phyloP scores from a whole-genome alignment of 2,113 vertebrate genomes.

The Gambusia affinis region DNA sequence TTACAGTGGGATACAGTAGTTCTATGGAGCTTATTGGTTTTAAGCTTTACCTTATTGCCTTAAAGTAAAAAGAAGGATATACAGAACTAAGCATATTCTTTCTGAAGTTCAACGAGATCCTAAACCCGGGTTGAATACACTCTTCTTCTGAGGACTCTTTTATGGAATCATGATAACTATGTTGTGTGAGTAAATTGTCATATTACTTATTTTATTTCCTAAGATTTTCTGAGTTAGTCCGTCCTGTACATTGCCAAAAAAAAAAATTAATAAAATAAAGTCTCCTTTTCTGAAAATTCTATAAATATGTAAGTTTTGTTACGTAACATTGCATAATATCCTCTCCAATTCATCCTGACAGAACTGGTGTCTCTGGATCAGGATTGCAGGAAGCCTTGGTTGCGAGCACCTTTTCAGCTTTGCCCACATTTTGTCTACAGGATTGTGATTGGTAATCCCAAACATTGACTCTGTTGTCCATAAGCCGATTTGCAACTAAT shows the following conservation, averaged over 20 bases:
- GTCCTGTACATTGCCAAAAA: too few species aligned
- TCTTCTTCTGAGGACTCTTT: not conserved
- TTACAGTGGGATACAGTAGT: slow-evolving; percentile 27
- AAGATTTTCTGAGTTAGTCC: too few species aligned
- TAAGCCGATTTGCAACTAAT: too few species aligned
- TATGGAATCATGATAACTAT: not conserved
- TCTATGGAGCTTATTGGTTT: slow-evolving; percentile 27
- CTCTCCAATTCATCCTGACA: too few species aligned
- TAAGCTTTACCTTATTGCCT: slow-evolving; percentile 37
- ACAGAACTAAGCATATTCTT: not conserved
- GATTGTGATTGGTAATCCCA: not conserved
- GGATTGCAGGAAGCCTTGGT: too few species aligned
- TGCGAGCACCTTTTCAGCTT: not conserved
- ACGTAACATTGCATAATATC: too few species aligned
- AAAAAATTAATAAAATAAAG: too few species aligned
- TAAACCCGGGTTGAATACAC: not conserved
- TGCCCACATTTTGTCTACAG: not conserved
- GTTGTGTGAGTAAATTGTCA: not conserved
- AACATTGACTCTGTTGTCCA: not conserved
- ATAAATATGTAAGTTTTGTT: too few species aligned
- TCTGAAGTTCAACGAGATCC: not conserved
- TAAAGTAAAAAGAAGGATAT: slow-evolving; percentile 3
- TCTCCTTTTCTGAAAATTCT: too few species aligned
- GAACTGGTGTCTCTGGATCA: too few species aligned
- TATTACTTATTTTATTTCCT: not conserved